phyloP scores from a whole-genome alignment of 2,888 invertebrate species.

The Cryptus viduatorius region DNA sequence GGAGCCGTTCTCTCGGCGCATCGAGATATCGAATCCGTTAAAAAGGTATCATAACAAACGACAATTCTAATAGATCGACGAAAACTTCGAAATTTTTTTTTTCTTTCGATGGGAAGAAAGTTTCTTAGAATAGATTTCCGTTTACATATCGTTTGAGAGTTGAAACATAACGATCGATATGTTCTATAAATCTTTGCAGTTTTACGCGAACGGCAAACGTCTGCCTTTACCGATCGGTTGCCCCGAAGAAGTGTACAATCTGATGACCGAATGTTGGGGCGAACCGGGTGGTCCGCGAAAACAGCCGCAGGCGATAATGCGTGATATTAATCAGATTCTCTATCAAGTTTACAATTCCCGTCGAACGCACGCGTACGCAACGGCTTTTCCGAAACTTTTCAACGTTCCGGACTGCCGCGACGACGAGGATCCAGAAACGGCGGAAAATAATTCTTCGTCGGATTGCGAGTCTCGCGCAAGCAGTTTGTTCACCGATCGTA shows the following conservation, averaged over 20 bases:
- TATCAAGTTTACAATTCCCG: conserved; percentile 90
- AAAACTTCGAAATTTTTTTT: not conserved
- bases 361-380: conserved; percentile 87
- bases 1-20: conserved; percentile 86
- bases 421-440: conserved; percentile 74
- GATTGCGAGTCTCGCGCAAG: conserved; percentile 79
- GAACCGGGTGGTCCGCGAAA: conserved; percentile 89
- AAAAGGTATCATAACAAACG: conserved; percentile 79
- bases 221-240: conserved; percentile 90
- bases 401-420: conserved; percentile 74
- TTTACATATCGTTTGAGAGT: too few relatives aligned
- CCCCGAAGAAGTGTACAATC: conserved; percentile 90
- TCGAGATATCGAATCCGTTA: conserved; percentile 80
- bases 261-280: conserved; percentile 94
- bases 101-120: conserved; percentile 17
- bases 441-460: conserved; percentile 80
- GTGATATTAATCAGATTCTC: conserved; percentile 93
- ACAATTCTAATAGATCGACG: not conserved
- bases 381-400: conserved; percentile 84
- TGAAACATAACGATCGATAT: too few relatives aligned
- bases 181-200: conserved; percentile 84
- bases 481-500: conserved; percentile 79
- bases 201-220: conserved; percentile 89
- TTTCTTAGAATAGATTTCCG: not conserved
- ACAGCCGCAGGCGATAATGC: conserved; percentile 94